Conservation (phyloP, 2,888 invertebrate genomes). For the Eupithecia inturbata region DNA sequence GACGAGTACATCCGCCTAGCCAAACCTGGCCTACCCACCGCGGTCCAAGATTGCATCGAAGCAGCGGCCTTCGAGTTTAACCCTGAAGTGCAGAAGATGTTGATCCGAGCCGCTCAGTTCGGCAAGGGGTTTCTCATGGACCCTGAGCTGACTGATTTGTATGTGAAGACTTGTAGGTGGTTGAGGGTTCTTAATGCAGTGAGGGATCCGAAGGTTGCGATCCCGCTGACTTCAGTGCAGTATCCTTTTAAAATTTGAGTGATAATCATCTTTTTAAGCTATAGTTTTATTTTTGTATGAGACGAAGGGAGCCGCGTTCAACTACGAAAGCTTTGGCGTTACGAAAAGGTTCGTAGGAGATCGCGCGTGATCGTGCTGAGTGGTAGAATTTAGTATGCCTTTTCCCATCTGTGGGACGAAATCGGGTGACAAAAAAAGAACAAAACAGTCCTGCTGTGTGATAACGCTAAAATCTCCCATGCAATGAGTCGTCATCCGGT, state of each 20-base stretch:
- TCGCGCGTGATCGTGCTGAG: not conserved
- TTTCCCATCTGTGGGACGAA: not conserved
- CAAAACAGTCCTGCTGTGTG: too few relatives aligned
- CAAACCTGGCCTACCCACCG: conserved; percentile 90
- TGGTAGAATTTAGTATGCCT: not conserved
- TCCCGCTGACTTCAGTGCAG: conserved; percentile 96
- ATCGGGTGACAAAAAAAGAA: too few relatives aligned
- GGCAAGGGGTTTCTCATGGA: conserved; percentile 95
- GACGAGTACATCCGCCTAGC: conserved; percentile 97
- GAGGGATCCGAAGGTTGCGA: conserved; percentile 92
- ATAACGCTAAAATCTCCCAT: too few relatives aligned
- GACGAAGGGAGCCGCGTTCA: too few relatives aligned
- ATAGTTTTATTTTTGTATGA: too few relatives aligned
- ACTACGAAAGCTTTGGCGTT: too few relatives aligned
- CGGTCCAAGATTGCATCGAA: conserved; percentile 95
- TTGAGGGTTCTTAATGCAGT: conserved; percentile 96
- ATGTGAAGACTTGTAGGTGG: conserved; percentile 93
- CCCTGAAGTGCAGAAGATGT: conserved; percentile 93
- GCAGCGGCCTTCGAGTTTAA: conserved; percentile 96
- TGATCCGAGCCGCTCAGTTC: conserved; percentile 96
- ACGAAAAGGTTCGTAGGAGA: not conserved
- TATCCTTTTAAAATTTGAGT: conserved; percentile 84
- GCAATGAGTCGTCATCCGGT: too few relatives aligned
- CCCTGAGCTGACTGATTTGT: conserved; percentile 88
- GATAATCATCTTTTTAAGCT: not conserved